These are phyloP conservation scores for Pitangus sulphuratus DNA, from an alignment of 2,797 vertebrate genomes.

Conservation along the genomic window DNA sequence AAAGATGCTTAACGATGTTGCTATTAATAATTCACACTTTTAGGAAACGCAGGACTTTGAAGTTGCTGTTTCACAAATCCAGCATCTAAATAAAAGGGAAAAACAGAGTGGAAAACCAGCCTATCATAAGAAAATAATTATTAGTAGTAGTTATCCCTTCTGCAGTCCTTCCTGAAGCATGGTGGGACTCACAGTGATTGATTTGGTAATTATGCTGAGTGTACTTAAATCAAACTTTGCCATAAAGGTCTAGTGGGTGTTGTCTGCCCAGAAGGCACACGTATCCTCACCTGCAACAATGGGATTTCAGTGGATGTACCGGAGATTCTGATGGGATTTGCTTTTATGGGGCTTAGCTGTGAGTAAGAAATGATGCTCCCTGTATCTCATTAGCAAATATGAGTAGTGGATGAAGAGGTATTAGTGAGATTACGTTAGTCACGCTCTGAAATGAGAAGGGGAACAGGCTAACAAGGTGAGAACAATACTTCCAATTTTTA, in stretches of 20 bases:
- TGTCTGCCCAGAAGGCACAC: neutral
- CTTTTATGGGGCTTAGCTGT: neutral
- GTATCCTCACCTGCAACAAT: neutral
- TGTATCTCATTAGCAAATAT: neutral
- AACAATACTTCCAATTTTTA: neutral
- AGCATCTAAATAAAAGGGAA: neutral
- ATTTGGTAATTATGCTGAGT: neutral
- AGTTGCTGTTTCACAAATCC: neutral
- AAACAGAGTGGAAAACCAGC: neutral
- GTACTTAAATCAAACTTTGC: neutral
- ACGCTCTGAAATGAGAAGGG: neutral
- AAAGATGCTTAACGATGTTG: neutral
- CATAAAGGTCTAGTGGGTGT: neutral
- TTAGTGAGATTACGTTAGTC: neutral
- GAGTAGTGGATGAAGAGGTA: neutral
- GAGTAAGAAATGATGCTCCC: neutral
- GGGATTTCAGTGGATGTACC: neutral
- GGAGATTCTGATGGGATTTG: neutral
- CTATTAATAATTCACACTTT: slow-evolving; percentile 39
- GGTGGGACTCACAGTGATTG: neutral
- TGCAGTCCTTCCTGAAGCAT: neutral
- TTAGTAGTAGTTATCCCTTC: neutral
- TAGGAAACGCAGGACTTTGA: neutral
- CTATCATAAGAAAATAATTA: neutral
- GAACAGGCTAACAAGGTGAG: neutral